Evolutionary conservation across 2,797 vertebrate genomes (phyloP).

Genomic region (Sus cebifrons): DNA sequence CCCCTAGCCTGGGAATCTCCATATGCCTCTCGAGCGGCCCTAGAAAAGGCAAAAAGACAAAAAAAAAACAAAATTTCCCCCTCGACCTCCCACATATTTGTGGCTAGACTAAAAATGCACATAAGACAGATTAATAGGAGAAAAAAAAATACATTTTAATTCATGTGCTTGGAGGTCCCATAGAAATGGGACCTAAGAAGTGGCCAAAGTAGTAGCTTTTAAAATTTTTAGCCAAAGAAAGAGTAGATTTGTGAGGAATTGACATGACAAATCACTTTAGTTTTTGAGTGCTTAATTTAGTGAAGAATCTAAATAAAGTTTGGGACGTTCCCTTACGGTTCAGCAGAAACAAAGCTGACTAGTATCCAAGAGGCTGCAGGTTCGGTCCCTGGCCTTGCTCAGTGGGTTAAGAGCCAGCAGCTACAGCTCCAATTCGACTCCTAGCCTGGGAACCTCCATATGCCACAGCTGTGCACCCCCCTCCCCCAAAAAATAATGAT

Average conservation of each 20-base stretch:
- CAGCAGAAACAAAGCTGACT: too few relatives aligned
- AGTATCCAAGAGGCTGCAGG: too few relatives aligned
- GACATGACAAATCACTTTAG: neutral
- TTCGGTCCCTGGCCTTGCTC: too few relatives aligned
- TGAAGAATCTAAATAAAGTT: neutral
- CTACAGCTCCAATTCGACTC: too few relatives aligned
- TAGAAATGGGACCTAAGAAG: neutral
- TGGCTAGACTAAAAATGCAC: neutral
- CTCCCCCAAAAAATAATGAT: too few relatives aligned
- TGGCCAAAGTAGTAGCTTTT: neutral
- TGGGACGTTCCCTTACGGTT: too few relatives aligned
- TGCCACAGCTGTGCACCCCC: too few relatives aligned
- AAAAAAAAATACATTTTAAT: neutral
- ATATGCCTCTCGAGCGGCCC: too few relatives aligned
- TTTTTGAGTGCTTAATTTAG: neutral
- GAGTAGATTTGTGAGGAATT: neutral
- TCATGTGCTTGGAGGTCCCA: neutral
- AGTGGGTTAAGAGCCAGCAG: too few relatives aligned
- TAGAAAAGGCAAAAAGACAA: too few relatives aligned
- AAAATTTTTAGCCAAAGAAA: neutral
- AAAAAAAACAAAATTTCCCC: neutral
- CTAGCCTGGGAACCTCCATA: too few relatives aligned
- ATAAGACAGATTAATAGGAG: neutral
- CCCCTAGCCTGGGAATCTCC: too few relatives aligned
- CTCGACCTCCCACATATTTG: neutral